A percentile compares a stretch with the other conserved stretches of the same genome.
Conservation (phyloP, 2,797 vertebrate genomes). For the Cephalopachus bancanus region DNA sequence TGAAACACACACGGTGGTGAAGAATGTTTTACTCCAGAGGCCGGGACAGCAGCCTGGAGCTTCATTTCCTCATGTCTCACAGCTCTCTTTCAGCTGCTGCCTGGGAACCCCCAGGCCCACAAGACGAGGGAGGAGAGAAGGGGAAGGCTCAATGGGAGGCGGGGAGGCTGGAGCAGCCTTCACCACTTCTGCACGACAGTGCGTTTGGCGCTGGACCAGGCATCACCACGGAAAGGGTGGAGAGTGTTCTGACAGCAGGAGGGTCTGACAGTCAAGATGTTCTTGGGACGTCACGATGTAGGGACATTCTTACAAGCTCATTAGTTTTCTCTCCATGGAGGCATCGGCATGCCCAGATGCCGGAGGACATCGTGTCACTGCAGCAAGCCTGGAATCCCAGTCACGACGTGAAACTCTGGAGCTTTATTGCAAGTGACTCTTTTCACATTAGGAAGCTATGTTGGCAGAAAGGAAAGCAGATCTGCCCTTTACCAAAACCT, state of each 20-base stretch:
- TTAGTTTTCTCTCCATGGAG: slow-evolving; percentile 52
- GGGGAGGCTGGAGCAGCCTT: neutral
- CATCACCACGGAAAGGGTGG: neutral
- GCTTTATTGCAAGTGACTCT: slow-evolving; percentile 62
- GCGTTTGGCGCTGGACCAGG: neutral
- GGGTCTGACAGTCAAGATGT: neutral
- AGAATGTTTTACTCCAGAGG: neutral
- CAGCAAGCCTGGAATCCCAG: slow-evolving; percentile 61
- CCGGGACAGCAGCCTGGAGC: neutral
- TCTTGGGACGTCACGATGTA: neutral
- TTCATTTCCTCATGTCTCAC: neutral
- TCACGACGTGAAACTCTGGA: slow-evolving; percentile 59
- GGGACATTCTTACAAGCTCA: slow-evolving; percentile 33
- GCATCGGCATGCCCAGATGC: neutral
- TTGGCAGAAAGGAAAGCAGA: slow-evolving; percentile 56
- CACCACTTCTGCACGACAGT: neutral
- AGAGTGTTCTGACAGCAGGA: neutral
- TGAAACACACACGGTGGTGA: neutral
- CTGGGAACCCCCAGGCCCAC: neutral
- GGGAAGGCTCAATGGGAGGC: neutral
- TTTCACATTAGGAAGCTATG: slow-evolving; percentile 56
- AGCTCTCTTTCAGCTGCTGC: neutral
- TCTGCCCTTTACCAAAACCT: slow-evolving; percentile 60
- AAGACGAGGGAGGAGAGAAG: neutral
- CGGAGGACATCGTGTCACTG: slow-evolving; percentile 49